Evolutionary conservation across 2,888 invertebrate genomes (phyloP).

Genomic region (Ennomos fuscantarius): DNA sequence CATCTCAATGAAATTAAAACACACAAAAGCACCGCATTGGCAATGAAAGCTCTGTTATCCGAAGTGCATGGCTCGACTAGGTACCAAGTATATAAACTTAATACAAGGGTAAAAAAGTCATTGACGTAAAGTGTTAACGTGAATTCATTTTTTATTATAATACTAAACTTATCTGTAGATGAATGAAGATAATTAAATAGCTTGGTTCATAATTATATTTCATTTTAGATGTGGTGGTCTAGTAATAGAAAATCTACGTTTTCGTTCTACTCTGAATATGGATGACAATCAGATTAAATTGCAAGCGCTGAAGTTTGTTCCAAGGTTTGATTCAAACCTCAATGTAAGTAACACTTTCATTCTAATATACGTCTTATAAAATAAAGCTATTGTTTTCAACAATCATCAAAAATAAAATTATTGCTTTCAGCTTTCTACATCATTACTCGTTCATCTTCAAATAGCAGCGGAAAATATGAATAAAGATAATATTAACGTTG

Average conservation of each 20-base stretch:
- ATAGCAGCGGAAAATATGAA: slow-evolving; percentile 47
- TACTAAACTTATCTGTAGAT: too few species aligned
- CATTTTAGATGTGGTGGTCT: slow-evolving; percentile 49
- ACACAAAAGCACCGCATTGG: not conserved
- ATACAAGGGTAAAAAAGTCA: too few species aligned
- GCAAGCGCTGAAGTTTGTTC: slow-evolving; percentile 33
- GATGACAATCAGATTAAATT: slow-evolving; percentile 25
- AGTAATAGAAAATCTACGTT: slow-evolving; percentile 38
- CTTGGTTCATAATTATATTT: not conserved
- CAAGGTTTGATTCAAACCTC: slow-evolving; percentile 23
- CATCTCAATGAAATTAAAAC: slow-evolving; percentile 23
- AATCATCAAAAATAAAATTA: too few species aligned
- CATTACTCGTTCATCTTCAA: slow-evolving; percentile 44
- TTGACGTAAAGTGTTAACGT: too few species aligned
- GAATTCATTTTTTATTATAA: too few species aligned
- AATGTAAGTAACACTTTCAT: slow-evolving; percentile 33
- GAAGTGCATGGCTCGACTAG: slow-evolving; percentile 3
- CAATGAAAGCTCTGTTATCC: slow-evolving; percentile 3
- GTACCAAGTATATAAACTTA: not conserved
- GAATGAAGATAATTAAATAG: too few species aligned
- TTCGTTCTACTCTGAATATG: slow-evolving; percentile 24
- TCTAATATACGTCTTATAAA: too few species aligned
- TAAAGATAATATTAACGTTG: slow-evolving; percentile 37
- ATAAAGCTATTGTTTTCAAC: not conserved
- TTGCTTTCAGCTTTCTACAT: slow-evolving; percentile 30